Base-by-base conservation (phyloP, 1,140 invertebrate species). In the Plectus sambesii region DNA sequence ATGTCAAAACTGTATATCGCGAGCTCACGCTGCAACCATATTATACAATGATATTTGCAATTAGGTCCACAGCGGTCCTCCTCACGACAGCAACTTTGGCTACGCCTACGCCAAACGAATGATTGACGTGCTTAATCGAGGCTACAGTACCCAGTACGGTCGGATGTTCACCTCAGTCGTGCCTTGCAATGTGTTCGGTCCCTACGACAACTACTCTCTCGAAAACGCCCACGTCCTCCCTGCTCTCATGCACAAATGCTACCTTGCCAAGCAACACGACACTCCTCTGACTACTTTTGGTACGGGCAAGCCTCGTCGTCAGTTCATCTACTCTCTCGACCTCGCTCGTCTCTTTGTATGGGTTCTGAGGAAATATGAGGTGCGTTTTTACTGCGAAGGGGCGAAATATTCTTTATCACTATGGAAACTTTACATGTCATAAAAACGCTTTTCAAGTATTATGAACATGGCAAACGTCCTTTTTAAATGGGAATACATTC, bases 71-170 rank as follows among this genome's bases (percentile, higher is more conserved):
- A 84, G 88, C 75, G 94, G 94, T 1, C 88, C 90, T 2, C 94
- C 94, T 8, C 93, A 99, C 75, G 70, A 78, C 3, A 96, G 90
- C 2, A 98, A 99, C 71, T 98, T 87, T 78, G 94, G 94, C 2
- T 99, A 99, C 67, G 89, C 90, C 58, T 90, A 94, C 75, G 90
- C 93, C 0, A 99, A 99, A 72, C 77, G 94, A 60, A 78, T 98
- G 73, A 88, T 98, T 61, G 92, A 98, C 74, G 74, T 98, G 30
- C 77, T 85, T 52, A 98, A 98, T 73, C 78, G 59, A n/a, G 64
- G 64, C 19, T 67, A 69, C 55, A 57, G 53, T 5, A 56, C 64
- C 37, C 65, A 67, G 42, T 53, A 69, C 30, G 52, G 53, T 6
- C 60, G 58, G 51, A 66, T 51, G 63, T 99, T 84, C 69, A 98